Conservation (phyloP, 2,113 vertebrate species). For the Leucoraja erinaceus region DNA sequence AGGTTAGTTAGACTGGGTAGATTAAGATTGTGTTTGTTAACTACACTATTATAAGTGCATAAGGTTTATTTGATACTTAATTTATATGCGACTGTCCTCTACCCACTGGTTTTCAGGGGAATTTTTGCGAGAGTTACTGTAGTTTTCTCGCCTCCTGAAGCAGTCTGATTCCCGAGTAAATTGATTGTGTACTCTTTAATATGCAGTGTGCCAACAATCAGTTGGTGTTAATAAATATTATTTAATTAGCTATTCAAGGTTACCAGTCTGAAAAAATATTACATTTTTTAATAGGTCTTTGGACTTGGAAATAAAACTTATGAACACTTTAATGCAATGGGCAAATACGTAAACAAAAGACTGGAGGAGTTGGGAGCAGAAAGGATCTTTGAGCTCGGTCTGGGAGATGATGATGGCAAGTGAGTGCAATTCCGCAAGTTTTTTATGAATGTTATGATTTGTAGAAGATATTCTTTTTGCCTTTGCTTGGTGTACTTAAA, state of each 20-base stretch:
- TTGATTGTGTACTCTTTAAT: no score
- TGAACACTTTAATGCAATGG: slow-evolving; percentile 96
- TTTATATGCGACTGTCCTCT: no score
- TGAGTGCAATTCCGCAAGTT: slow-evolving; percentile 58
- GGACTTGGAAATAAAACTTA: slow-evolving; percentile 94
- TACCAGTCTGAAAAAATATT: neutral
- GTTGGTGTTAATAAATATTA: no score
- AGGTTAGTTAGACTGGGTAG: no score
- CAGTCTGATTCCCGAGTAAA: no score
- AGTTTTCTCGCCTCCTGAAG: no score
- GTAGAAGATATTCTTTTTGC: neutral
- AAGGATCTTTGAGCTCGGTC: slow-evolving; percentile 85
- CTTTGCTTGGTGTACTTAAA: neutral
- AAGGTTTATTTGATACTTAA: no score
- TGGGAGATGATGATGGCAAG: slow-evolving; percentile 91
- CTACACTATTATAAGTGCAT: no score
- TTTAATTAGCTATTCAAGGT: neutral
- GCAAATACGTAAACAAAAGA: slow-evolving; percentile 86
- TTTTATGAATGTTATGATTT: neutral
- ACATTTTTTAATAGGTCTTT: slow-evolving; percentile 69
- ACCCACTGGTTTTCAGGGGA: no score
- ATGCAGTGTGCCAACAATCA: no score
- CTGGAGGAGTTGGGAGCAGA: slow-evolving; percentile 81
- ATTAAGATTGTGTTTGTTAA: no score
- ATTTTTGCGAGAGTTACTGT: no score